Evolutionary conservation across 2,888 invertebrate species (phyloP), one percentile per base, ranked within the genome.

Genomic region (Mesorhabditis belari): DNA sequence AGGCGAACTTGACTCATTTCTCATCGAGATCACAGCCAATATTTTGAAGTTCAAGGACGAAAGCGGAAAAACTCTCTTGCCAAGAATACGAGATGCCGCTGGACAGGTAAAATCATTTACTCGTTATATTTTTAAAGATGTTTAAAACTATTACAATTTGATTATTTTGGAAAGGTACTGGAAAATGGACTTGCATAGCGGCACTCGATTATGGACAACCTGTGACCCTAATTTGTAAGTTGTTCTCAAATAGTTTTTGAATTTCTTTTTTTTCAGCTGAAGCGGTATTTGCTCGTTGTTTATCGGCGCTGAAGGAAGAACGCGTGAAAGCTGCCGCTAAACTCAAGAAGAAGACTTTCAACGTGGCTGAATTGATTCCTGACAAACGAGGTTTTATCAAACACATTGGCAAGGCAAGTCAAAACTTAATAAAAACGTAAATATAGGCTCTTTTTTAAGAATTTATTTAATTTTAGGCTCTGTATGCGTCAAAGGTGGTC

Each of bases 151-250:
- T 23, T 35, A 49, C 17, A 27, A 19, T 6, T n/a, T 17, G 49
- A 49, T 62, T 29, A 50, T 72, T 76, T 0, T 91, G 95, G 85
- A 98, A 98, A 83, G 98, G 98, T 57, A 98, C 98, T 0, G 98
- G 98, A 60, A 98, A 98, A 83, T 99, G 98, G 98, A 99, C 98
- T 0, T 95, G 92, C 0, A 91, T 96, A 73, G 87, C 93, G 3
- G 92, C 95, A 0, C 84, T 98, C 25, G 93, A 98, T 77, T 93
- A 91, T 78, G 96, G 95, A 6, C 88, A 92, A 17, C 98, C 98
- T 0, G 94, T 98, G 17, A 98, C 98, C 53, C 88, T 98, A 64
- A 99, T 98, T 67, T 96, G 85, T 83, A 67, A 65, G 72, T 63
- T 27, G n/a, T 9, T 44, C 57, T 12, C 54, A 24, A 6, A 50